These are phyloP conservation scores for Tetanocera ferruginea DNA, from an alignment of 2,888 invertebrate genomes.

Conservation along the genomic window DNA sequence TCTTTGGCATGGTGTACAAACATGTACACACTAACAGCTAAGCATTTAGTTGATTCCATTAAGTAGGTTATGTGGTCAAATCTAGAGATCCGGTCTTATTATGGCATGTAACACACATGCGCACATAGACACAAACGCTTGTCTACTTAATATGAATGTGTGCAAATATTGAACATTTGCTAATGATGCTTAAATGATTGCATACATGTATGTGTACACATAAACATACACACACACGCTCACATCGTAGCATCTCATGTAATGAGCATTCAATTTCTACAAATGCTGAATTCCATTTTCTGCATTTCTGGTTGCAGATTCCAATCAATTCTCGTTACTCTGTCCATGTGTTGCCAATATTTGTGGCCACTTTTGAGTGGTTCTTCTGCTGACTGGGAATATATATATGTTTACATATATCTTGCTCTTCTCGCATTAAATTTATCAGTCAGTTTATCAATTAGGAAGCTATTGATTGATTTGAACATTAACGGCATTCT, in stretches of 20 bases:
- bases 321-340: neutral
- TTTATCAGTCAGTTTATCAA: neutral
- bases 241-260: neutral
- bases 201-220: neutral
- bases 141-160: neutral
- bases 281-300: constrained; percentile 7
- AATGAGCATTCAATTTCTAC: neutral
- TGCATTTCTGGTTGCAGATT: neutral
- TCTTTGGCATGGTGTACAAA: neutral
- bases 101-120: neutral
- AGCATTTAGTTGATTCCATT: constrained; percentile 1
- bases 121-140: neutral
- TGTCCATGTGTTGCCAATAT: neutral
- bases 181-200: constrained; percentile 9
- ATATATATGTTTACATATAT: no score
- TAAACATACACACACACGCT: neutral
- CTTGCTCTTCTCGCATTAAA: neutral
- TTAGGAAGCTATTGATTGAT: neutral
- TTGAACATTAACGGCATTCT: neutral
- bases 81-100: neutral
- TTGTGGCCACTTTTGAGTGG: constrained; percentile 7
- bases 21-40: neutral
- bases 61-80: constrained; percentile 16
- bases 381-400: neutral
- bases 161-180: neutral